Evolutionary conservation across 2,888 invertebrate genomes (phyloP), one percentile per base, ranked within the genome.

Genomic region (Sacculina carcini): DNA sequence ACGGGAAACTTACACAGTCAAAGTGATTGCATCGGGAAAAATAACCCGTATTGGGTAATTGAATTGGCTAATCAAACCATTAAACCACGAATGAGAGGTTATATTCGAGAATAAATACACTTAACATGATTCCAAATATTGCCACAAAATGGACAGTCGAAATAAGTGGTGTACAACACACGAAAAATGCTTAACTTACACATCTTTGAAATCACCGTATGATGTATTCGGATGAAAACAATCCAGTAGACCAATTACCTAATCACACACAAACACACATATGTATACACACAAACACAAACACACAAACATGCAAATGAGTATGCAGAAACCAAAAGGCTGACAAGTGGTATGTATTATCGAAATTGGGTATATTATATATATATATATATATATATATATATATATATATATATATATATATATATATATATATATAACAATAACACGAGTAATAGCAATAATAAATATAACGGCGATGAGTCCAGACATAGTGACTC

Each of bases 191-290:
- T n/a, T n/a, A 58, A 69, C 74, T 66, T 66, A 77, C 72, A 96
- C 84, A 68, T 96, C 90, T 63, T 85, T 79, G 65, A 94, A 90
- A 60, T 84, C 79, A 56, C 83, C 80, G 60, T 85, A 68, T 42
- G 74, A 73, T 51, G 73, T 73, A 51, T 82, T 77, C 10, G 96
- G 90, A 64, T 89, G 86, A 66, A 96, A 98, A 2, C 90, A 87
- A 71, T 98, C 92, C 56, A 96, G 67, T 24, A 73, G 59, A 40
- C 69, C 70, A 59, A 73, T 71, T n/a, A 70, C 64, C 69, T 69
- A 59, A 2, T 61, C 58, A 47, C 53, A 42, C n/a, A n/a, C 31
- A 47, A 34, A 2, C 21, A 36, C 7, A 4, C 19, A 16, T 9
- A 19, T 21, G 16, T n/a, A n/a, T n/a, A n/a, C n/a, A n/a, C n/a